Evolutionary conservation across 2,888 invertebrate genomes (phyloP), one percentile per base, ranked within the genome.

Genomic region (Volucella inflata): DNA sequence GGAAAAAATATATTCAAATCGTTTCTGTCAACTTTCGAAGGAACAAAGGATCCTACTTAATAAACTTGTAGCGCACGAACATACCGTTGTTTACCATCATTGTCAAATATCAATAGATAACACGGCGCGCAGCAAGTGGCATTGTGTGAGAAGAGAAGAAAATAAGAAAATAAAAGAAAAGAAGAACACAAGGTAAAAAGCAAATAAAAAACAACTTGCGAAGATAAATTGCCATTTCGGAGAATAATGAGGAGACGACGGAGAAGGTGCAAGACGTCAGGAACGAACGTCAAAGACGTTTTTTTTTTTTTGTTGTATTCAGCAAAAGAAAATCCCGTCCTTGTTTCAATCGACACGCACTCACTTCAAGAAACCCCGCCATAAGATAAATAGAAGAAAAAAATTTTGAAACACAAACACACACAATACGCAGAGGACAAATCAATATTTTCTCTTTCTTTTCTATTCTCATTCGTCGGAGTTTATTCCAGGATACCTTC

Each of bases 401-500:
- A 44, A 65, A 21, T 21, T 21, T 21, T 21, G 38, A 57, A 16
- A 67, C 57, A 46, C 57, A 67, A 16, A 75, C 65, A 53, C 57
- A 57, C 10, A 21, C 38, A 60, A 17, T 36, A n/a, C 40, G 53
- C 68, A 8, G 51, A 75, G 70, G 67, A 65, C 84, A 84, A 84
- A 84, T 84, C 79, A 71, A 84, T 84, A 84, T 80, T 84, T 60
- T 55, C 70, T 79, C 71, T 65, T 75, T 71, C 53, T 70, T 74
- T 72, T 10, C 44, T 78, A 12, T 30, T 67, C 70, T 75, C 17
- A 14, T 67, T 75, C 70, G 70, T 53, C 55, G 55, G 46, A 42
- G 53, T 62, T 74, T 67, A 53, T 64, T 70, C 64, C 59, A 72
- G 74, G 74, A 75, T 74, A 71, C 65, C 67, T 44, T 46, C 21